Evolutionary conservation across 2,113 vertebrate species (phyloP).

Genomic region (Malurus melanocephalus): DNA sequence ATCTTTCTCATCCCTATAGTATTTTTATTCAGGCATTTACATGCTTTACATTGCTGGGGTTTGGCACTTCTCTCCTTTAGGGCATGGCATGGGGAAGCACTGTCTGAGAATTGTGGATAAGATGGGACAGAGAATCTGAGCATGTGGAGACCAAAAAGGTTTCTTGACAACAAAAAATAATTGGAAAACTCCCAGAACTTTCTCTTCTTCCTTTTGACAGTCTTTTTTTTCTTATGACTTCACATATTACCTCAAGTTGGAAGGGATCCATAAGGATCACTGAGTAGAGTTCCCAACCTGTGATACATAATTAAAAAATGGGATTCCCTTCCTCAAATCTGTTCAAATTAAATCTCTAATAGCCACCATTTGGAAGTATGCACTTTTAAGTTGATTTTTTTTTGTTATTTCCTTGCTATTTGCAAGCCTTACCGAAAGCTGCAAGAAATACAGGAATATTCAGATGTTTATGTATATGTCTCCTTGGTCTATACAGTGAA

Average conservation of each 20-base stretch:
- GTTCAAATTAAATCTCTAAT: background rate
- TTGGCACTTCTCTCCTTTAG: conserved; percentile 31
- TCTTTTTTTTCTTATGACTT: conserved; percentile 24
- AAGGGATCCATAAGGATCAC: background rate
- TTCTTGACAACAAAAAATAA: conserved; percentile 20
- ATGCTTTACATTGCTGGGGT: conserved; percentile 41
- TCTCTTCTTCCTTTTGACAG: conserved; percentile 22
- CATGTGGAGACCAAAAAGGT: background rate
- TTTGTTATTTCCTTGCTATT: background rate
- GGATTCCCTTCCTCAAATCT: background rate
- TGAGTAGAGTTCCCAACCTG: background rate
- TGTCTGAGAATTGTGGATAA: conserved; percentile 47
- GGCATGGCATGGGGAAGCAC: background rate
- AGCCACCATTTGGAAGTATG: background rate
- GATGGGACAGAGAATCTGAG: conserved; percentile 36
- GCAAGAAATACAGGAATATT: background rate
- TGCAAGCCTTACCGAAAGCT: background rate
- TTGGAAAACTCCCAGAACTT: background rate
- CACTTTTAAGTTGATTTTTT: background rate
- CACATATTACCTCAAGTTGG: background rate
- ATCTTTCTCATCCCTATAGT: background rate
- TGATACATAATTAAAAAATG: conserved; percentile 8
- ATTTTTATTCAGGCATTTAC: conserved; percentile 46
- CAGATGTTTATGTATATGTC: background rate
- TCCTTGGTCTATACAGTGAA: background rate